phyloP scores from a whole-genome alignment of 53 echinoderm and acorn worm species.

The Zoroaster sp. region DNA sequence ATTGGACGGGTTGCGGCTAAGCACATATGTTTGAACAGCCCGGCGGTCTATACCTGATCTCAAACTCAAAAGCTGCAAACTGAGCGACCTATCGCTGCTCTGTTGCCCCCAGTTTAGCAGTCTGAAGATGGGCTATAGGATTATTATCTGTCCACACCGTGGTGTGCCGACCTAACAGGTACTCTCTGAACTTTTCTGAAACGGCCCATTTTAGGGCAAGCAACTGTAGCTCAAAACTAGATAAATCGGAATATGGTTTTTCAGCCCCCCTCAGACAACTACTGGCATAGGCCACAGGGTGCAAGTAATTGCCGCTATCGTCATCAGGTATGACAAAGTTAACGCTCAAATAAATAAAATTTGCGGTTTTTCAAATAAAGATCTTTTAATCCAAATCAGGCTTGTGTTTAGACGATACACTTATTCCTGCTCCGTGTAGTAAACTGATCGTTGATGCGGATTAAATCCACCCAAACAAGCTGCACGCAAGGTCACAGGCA shows the following conservation, averaged over 20 bases:
- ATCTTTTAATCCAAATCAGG: too few species aligned
- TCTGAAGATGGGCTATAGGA: slow-evolving; percentile 32
- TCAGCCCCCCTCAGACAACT: slow-evolving; percentile 32
- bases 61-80: slow-evolving; percentile 57
- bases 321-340: slow-evolving; percentile 14
- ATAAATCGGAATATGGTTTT: slow-evolving; percentile 11
- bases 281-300: slow-evolving; percentile 47
- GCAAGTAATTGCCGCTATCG: neutral
- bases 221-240: slow-evolving; percentile 42
- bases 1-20: neutral
- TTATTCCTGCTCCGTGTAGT: too few species aligned
- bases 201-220: slow-evolving; percentile 53
- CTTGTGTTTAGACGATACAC: slow-evolving; percentile 7
- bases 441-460: too few species aligned
- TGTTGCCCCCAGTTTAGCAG: slow-evolving; percentile 64
- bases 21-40: slow-evolving; percentile 53
- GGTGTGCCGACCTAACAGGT: slow-evolving; percentile 14
- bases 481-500: too few species aligned
- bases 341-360: too few species aligned
- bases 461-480: too few species aligned
- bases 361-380: too few species aligned
- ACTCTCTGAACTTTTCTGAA: slow-evolving; percentile 36
- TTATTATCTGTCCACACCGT: slow-evolving; percentile 50
- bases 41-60: slow-evolving; percentile 59
- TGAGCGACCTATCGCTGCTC: slow-evolving; percentile 73